Base-by-base conservation (phyloP, 1,140 invertebrate genomes). In the Ips nitidus region DNA sequence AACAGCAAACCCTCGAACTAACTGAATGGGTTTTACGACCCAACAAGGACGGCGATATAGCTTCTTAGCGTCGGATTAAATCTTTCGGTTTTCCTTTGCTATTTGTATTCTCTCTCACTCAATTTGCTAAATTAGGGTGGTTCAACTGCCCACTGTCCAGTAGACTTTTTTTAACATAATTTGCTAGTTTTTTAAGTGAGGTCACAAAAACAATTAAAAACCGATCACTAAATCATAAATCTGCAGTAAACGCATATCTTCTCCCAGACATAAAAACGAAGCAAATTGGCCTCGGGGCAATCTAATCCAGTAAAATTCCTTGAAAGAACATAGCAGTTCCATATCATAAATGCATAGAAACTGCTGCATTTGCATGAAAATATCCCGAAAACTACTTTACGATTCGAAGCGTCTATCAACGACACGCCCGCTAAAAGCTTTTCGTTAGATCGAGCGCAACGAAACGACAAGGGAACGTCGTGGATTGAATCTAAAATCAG, bases 361-460 rank as follows among this genome's bases (percentile, higher is more conserved):
- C 60, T 63, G 61, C 61, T 63, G 63, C 53, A 70, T 70, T 66
- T 65, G 61, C 69, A 70, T 70, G 36, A 63, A 65, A 65, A 70
- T 70, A 59, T 66, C 69, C 7, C 40, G 42, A 41, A 64, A 60
- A 66, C 69, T 65, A 65, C 64, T 66, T 57, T 57, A 43, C n/a
- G 22, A 70, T 64, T 58, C 53, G 42, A 64, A 37, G 58, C 52
- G 39, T 41, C 69, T 59, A 71, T 59, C 69, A 53, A 42, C 43
- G 69, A 71, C 61, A 64, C 64, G 43, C 52, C 53, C 7, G 1
- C 42, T 55, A 66, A 62, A 60, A 61, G 60, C 69, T 61, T 41
- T 55, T n/a, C 43, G 39, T 39, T 8, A 41, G 4, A 40, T 42
- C 36, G 57, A 66, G 64, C 42, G 67, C 59, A 56, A 71, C 60